Base-by-base conservation (phyloP, 2,113 vertebrate genomes). In the Terrapene triunguis region DNA sequence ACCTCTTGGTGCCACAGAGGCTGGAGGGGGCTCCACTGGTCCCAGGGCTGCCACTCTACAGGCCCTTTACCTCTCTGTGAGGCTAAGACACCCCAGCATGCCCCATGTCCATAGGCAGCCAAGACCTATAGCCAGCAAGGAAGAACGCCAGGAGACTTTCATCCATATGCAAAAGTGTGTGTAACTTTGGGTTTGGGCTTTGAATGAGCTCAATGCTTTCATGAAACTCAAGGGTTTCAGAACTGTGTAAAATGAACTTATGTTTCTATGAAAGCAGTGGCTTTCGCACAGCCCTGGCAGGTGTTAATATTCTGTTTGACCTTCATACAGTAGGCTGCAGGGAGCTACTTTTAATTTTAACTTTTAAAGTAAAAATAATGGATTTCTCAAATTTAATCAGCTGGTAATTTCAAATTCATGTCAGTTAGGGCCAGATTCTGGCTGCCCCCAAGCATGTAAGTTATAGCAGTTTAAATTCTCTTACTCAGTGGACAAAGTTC, bases 291-390 rank as follows among this genome's bases (percentile, higher is more conserved):
- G 93, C 38, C 80, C 2, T 11, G 14, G 10, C 83, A 93, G 38
- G 90, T 95, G 95, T 95, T 95, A 95, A 84, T 92, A 95, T 51
- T 92, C 55, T 82, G 44, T 90, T 55, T 95, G 94, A 90, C 93
- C 95, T 96, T 94, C 88, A 94, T 96, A 88, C 2, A 1, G 29
- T 89, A 27, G 11, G n/a, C 59, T 95, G 91, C 16, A 42, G 95
- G 95, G 51, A 92, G 84, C 55, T 78, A 82, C 17, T 3, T 94
- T 89, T 96, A 95, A 95, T 93, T 96, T 85, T 76, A 82, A 95
- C 82, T 94, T 96, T 47, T 88, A 83, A 93, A 92, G 76, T 35
- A 92, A 96, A 95, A 94, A 83, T 82, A 97, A 94, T 93, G 94
- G 89, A 95, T 92, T 88, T 89, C 42, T 10, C 80, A 96, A 95